These are phyloP conservation scores for Tryphoninae sp. DNA, from an alignment of 2,888 invertebrate genomes.

Conservation along the genomic window DNA sequence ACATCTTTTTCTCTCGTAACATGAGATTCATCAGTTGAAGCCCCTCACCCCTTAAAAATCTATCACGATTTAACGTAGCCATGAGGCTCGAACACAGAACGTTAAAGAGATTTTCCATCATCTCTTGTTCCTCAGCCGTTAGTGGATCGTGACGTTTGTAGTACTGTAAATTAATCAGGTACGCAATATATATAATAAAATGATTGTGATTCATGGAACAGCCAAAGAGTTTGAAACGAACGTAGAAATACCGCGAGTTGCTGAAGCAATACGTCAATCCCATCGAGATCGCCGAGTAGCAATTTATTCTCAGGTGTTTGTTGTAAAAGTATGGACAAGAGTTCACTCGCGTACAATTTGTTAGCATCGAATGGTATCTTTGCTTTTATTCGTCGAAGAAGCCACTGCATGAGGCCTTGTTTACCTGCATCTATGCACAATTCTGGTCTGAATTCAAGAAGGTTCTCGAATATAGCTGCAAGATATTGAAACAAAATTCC, in stretches of 20 bases:
- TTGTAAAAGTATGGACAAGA: slow-evolving; percentile 97
- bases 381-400: slow-evolving; percentile 93
- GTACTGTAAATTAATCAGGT: slow-evolving; percentile 82
- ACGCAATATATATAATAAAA: too few relatives aligned
- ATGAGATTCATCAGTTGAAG: slow-evolving; percentile 99
- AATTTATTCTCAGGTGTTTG: slow-evolving; percentile 91
- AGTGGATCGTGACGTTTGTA: slow-evolving; percentile 97
- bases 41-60: slow-evolving; percentile 98
- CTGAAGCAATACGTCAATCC: slow-evolving; percentile 97
- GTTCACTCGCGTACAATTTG: slow-evolving; percentile 97
- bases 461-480: slow-evolving; percentile 95
- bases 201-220: too few relatives aligned
- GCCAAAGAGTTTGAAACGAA: too few relatives aligned
- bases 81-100: slow-evolving; percentile 96
- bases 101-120: slow-evolving; percentile 99
- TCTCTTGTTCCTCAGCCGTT: slow-evolving; percentile 96
- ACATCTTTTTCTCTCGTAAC: slow-evolving; percentile 98
- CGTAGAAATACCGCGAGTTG: slow-evolving; percentile 91
- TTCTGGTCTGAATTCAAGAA: slow-evolving; percentile 94
- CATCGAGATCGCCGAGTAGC: slow-evolving; percentile 94
- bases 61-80: slow-evolving; percentile 92
- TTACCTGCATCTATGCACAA: slow-evolving; percentile 92
- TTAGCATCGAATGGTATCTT: slow-evolving; percentile 97
- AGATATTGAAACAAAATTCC: slow-evolving; percentile 59
- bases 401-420: slow-evolving; percentile 95